Evolutionary conservation across 1,140 invertebrate genomes (phyloP), one percentile per base, ranked within the genome.

Genomic region (Plodia interpunctella): DNA sequence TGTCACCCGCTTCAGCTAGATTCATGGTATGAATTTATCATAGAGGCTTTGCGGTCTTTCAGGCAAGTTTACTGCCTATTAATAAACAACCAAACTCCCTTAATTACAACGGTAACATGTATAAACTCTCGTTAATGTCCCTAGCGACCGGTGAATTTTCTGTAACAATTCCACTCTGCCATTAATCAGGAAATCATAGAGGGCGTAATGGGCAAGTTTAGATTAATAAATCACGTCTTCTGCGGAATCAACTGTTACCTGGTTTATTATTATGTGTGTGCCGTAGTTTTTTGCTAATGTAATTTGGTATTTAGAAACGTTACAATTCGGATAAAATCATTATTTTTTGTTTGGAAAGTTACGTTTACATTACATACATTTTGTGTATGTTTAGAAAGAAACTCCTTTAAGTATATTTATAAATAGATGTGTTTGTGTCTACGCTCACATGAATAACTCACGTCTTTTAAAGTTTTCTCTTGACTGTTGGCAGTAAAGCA

Each of bases 1-100:
- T 49, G 58, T 57, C 54, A 54, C 25, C 35, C 38, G 49, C 49
- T 49, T 68, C 59, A 61, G 62, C 58, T 65, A 35, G 60, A 5
- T 5, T 15, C 38, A 44, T 15, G 13, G 13, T 44, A 44, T 44
- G 38, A 44, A 44, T 44, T 44, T 44, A 44, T 44, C 15, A 44
- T 44, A 44, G 38, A 10, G 38, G 38, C 5, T 44, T 15, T 44
- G 38, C 38, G 38, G 38, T 15, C 38, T 15, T 44, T n/a, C 38
- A 15, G 38, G 13, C 38, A 44, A 44, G 38, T 44, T 44, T 44
- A n/a, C 15, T 15, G 15, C 15, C 13, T 44, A 44, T 15, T 44
- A 44, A 44, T 44, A 15, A 44, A 44, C 38, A 44, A 15, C 38
- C 5, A 44, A 44, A 5, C n/a, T 44, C 15, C 38, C 13, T 17